Percentiles rank a stretch among this genome's conserved stretches.
phyloP scores from a whole-genome alignment of 2,113 vertebrate genomes.

The Mastomys coucha region DNA sequence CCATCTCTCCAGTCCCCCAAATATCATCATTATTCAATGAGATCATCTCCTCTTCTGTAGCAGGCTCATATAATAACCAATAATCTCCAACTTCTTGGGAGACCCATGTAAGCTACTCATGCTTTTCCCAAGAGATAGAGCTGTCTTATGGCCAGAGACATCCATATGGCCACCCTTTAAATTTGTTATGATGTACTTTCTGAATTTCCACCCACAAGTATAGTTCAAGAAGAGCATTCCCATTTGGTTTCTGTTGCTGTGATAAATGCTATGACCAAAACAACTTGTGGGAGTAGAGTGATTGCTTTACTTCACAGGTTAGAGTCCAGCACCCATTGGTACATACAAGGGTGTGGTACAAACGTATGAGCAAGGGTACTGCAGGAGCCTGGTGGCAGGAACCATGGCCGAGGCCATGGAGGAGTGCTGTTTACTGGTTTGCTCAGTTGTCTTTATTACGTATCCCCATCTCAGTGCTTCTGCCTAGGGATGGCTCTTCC shows the following conservation, averaged over 20 bases:
- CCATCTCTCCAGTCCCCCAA: no score
- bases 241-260: not conserved
- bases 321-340: not conserved
- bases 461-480: no score
- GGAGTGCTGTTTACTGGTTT: not conserved
- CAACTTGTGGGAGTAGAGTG: not conserved
- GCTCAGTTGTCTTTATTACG: not conserved
- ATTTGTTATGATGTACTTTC: no score
- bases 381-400: not conserved
- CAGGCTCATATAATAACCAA: not conserved
- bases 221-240: not conserved
- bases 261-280: not conserved
- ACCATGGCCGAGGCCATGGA: not conserved
- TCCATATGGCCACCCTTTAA: fast-evolving
- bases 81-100: not conserved
- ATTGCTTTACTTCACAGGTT: not conserved
- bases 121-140: not conserved
- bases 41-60: not conserved
- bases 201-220: not conserved
- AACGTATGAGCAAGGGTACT: not conserved
- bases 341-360: no score
- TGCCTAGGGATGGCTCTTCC: not conserved
- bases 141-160: not conserved
- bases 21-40: not conserved
- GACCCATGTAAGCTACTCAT: not conserved